Conservation (phyloP, 2,797 vertebrate genomes). For the Capromys pilorides region DNA sequence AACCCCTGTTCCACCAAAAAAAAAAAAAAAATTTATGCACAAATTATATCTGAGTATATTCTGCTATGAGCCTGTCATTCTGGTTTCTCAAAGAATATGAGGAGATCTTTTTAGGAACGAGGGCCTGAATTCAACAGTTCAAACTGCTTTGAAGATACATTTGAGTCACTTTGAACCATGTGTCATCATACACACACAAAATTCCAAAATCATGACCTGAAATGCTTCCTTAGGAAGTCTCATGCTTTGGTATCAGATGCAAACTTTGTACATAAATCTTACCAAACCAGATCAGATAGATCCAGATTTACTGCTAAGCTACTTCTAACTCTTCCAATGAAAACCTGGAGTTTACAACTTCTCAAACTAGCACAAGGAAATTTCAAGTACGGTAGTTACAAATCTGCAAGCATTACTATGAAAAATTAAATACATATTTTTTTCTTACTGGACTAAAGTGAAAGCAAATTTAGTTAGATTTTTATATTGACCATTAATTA, state of each 20-base stretch:
- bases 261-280: conserved; percentile 26
- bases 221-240: conserved; percentile 16
- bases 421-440: conserved; percentile 3
- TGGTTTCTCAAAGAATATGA: conserved; percentile 19
- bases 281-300: conserved; percentile 30
- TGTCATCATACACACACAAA: too few species aligned
- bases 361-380: conserved; percentile 58
- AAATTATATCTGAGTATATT: conserved; percentile 38
- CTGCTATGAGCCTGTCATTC: not conserved
- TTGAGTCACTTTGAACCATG: not conserved
- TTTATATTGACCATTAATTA: conserved; percentile 5
- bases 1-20: too few species aligned
- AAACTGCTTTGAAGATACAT: conserved; percentile 28
- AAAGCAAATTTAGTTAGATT: conserved; percentile 34
- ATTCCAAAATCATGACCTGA: not conserved
- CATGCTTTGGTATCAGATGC: not conserved
- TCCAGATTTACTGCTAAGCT: conserved; percentile 35
- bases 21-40: not conserved
- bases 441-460: conserved; percentile 47
- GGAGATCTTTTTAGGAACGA: conserved; percentile 26
- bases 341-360: conserved; percentile 35
- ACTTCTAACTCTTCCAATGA: conserved; percentile 34
- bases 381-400: conserved; percentile 47
- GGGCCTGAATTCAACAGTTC: conserved; percentile 28
- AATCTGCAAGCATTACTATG: not conserved